These are phyloP conservation scores for Danaus chrysippus DNA, from an alignment of 2,888 invertebrate genomes.

Conservation along the genomic window DNA sequence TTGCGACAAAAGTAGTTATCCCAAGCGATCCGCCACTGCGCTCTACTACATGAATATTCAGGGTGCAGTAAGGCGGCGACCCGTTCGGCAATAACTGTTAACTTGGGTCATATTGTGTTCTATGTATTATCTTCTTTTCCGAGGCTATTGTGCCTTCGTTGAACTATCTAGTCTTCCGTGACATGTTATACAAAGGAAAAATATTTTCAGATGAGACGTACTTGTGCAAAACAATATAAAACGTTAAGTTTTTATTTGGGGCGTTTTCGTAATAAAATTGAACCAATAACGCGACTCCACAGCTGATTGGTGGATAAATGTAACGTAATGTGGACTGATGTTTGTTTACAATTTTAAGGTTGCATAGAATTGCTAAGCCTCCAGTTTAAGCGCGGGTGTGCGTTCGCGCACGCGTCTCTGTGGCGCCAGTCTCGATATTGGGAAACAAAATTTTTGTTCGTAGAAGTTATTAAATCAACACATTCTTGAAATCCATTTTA, in stretches of 20 bases:
- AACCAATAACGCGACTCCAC: slow-evolving; percentile 29
- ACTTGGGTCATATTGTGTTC: slow-evolving; percentile 56
- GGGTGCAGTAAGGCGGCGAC: slow-evolving; percentile 49
- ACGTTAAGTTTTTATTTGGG: slow-evolving; percentile 13
- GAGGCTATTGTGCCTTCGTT: slow-evolving; percentile 41
- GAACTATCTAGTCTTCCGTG: slow-evolving; percentile 32
- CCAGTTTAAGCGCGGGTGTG: slow-evolving; percentile 74
- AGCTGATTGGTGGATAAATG: slow-evolving; percentile 42
- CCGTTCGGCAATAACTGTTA: slow-evolving; percentile 68
- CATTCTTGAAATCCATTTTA: slow-evolving; percentile 53
- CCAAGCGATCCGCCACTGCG: slow-evolving; percentile 45
- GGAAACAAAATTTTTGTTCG: slow-evolving; percentile 58
- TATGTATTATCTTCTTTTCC: slow-evolving; percentile 44
- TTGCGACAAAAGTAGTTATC: slow-evolving; percentile 39
- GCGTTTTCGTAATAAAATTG: slow-evolving; percentile 22
- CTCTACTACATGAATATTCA: slow-evolving; percentile 69
- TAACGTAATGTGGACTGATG: slow-evolving; percentile 53
- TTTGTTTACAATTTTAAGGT: slow-evolving; percentile 77
- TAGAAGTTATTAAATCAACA: slow-evolving; percentile 50
- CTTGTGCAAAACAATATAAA: slow-evolving; percentile 17
- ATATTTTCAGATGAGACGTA: slow-evolving; percentile 17
- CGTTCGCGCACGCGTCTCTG: slow-evolving; percentile 75
- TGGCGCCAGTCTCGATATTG: slow-evolving; percentile 69
- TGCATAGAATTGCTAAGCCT: slow-evolving; percentile 76
- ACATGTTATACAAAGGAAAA: slow-evolving; percentile 17